These are phyloP conservation scores for Pangasius djambal DNA, from an alignment of 2,797 vertebrate species.

Conservation along the genomic window DNA sequence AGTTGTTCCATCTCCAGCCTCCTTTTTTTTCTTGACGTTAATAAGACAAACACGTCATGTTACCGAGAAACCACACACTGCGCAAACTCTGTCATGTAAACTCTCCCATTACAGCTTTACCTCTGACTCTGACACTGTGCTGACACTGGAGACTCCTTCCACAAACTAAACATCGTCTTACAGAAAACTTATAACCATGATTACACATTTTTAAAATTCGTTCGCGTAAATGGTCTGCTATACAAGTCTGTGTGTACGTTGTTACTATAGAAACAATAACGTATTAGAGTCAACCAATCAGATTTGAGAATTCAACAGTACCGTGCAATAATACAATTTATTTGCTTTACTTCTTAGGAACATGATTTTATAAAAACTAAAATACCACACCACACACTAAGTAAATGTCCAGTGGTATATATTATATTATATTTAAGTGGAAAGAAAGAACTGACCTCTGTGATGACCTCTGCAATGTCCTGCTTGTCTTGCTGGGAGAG, in stretches of 20 bases:
- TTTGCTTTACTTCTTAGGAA: neutral
- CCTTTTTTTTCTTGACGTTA: neutral
- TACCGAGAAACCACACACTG: neutral
- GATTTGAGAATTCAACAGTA: neutral
- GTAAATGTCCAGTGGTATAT: neutral
- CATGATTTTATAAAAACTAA: neutral
- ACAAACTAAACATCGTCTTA: too few species aligned
- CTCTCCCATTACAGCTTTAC: neutral
- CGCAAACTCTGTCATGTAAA: too few species aligned
- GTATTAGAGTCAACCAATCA: neutral
- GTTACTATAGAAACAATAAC: neutral
- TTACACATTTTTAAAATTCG: neutral
- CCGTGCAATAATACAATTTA: neutral
- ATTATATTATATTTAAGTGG: neutral
- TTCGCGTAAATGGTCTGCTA: neutral
- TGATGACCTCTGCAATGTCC: conserved; percentile 87
- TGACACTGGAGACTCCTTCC: too few species aligned
- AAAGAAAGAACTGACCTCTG: conserved; percentile 76
- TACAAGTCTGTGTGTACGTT: neutral
- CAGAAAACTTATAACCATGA: neutral
- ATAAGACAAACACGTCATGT: neutral
- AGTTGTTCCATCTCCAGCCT: neutral
- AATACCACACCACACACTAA: neutral
- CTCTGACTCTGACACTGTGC: neutral
- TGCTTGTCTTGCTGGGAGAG: conserved; percentile 85